These are phyloP conservation scores for Philereme vetulata DNA, from an alignment of 2,888 invertebrate species.

Conservation along the genomic window DNA sequence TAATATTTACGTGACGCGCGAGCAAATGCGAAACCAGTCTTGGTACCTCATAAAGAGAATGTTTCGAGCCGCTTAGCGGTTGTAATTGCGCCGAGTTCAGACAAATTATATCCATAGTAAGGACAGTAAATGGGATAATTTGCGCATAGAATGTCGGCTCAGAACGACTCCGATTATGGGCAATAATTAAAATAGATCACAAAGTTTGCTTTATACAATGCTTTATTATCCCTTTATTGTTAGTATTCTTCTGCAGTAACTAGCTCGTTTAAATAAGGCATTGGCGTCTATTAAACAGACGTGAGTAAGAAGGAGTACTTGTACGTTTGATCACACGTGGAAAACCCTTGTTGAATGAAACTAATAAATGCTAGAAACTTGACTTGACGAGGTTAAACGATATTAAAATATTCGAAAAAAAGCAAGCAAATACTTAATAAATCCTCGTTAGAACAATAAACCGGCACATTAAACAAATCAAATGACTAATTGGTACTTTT, in stretches of 20 bases:
- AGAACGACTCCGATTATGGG: conserved; percentile 51
- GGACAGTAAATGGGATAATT: conserved; percentile 54
- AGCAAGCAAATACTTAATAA: conserved; percentile 51
- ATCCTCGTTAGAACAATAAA: conserved; percentile 48
- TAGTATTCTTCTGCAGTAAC: conserved; percentile 47
- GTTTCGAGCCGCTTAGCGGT: conserved; percentile 50
- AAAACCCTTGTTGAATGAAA: conserved; percentile 69
- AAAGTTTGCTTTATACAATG: conserved; percentile 48
- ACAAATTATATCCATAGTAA: conserved; percentile 57
- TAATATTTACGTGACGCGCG: conserved; percentile 51
- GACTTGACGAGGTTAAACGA: conserved; percentile 49
- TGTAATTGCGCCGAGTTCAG: conserved; percentile 51
- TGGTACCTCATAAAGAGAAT: conserved; percentile 51
- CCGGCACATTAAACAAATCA: conserved; percentile 43
- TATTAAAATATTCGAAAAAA: conserved; percentile 48
- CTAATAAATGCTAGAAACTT: conserved; percentile 63
- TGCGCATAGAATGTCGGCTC: conserved; percentile 46
- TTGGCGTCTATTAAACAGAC: conserved; percentile 51
- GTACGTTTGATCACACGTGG: conserved; percentile 53
- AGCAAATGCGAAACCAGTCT: conserved; percentile 51
- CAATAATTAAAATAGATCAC: conserved; percentile 56
- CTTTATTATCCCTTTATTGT: conserved; percentile 43
- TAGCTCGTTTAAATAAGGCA: conserved; percentile 52
- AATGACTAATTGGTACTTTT: conserved; percentile 50
- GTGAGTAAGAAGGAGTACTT: conserved; percentile 50